Conservation (phyloP, 2,113 vertebrate species). For the Butorides virescens region DNA sequence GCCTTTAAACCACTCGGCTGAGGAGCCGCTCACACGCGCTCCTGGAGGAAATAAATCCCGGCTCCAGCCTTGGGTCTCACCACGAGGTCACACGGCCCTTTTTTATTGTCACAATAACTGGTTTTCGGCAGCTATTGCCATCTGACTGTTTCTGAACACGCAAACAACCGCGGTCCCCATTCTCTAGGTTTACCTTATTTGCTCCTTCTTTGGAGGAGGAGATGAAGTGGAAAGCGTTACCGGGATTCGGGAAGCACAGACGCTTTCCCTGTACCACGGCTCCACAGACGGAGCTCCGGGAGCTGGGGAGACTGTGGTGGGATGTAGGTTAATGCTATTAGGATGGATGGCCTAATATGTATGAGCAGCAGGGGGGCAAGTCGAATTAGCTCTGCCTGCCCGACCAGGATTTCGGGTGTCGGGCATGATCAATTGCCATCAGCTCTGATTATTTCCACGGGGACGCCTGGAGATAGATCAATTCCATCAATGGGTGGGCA, state of each 20-base stretch:
- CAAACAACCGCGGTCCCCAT: not conserved
- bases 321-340: slow-evolving; percentile 57
- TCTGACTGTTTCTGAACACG: not conserved
- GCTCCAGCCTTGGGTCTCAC: not conserved
- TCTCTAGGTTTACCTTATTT: not conserved
- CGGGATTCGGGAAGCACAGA: accelerated
- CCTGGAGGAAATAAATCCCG: not conserved
- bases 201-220: not conserved
- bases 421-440: slow-evolving; percentile 69
- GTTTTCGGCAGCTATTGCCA: not conserved
- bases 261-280: not conserved
- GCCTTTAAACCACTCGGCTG: not conserved
- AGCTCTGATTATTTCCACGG: slow-evolving; percentile 67
- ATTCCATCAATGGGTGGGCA: slow-evolving; percentile 59
- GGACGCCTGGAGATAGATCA: slow-evolving; percentile 62
- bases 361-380: slow-evolving; percentile 46
- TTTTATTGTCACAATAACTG: no score
- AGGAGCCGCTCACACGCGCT: not conserved
- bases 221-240: not conserved
- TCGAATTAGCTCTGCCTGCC: slow-evolving; percentile 56
- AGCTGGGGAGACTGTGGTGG: not conserved
- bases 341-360: slow-evolving; percentile 53
- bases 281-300: accelerated
- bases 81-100: not conserved
- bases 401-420: slow-evolving; percentile 6